Percentiles rank a stretch among this genome's conserved stretches.
Evolutionary conservation across 2,113 vertebrate genomes (phyloP).

Genomic region (Beaufortia kweichowensis): DNA sequence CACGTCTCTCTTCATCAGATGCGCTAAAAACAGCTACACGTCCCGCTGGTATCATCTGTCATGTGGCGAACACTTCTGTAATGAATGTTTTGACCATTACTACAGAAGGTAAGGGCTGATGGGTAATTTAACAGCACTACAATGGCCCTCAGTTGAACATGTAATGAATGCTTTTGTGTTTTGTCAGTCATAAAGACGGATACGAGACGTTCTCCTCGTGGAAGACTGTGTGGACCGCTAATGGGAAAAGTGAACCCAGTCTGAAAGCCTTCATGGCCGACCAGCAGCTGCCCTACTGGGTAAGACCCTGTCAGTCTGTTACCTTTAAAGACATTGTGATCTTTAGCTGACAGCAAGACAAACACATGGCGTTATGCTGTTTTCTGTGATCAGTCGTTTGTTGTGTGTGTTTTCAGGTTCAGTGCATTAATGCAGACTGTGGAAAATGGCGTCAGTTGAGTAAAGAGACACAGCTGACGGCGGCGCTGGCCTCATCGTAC

Average conservation of each 20-base stretch:
- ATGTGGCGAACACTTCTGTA: constrained; percentile 98
- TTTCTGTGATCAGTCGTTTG: neutral
- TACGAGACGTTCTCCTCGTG: constrained; percentile 90
- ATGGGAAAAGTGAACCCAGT: constrained; percentile 96
- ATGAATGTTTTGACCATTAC: constrained; percentile 98
- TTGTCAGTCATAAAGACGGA: constrained; percentile 92
- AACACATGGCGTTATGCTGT: too few relatives aligned
- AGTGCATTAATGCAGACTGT: constrained; percentile 90
- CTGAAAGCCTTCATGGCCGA: constrained; percentile 99
- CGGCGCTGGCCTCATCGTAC: constrained; percentile 84
- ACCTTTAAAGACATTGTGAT: too few relatives aligned
- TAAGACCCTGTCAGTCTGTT: constrained; percentile 69
- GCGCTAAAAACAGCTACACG: constrained; percentile 96
- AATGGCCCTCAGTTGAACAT: neutral
- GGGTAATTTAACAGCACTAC: neutral
- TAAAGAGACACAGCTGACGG: constrained; percentile 91
- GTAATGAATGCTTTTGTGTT: neutral
- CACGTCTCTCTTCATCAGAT: constrained; percentile 71
- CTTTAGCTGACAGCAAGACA: too few relatives aligned
- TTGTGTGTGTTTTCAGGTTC: constrained; percentile 75
- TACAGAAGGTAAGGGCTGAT: constrained; percentile 87
- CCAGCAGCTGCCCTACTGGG: constrained; percentile 96
- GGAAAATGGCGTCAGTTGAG: constrained; percentile 96
- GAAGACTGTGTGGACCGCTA: constrained; percentile 97
- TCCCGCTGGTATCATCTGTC: constrained; percentile 98